Conservation (phyloP, 2,888 invertebrate genomes). For the Melanotus villosus region DNA sequence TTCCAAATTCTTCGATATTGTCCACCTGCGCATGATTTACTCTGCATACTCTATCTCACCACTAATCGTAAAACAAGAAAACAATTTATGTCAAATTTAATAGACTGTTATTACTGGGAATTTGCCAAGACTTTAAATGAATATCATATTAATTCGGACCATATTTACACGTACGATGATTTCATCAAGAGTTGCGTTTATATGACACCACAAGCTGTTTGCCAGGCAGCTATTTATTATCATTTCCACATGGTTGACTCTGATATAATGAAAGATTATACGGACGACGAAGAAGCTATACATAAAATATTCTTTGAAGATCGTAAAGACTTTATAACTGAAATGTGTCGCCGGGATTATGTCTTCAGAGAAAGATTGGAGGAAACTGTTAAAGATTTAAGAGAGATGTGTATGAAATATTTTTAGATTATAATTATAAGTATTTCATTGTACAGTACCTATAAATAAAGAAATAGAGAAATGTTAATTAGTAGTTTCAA, state of each 20-base stretch:
- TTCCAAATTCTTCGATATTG: constrained; percentile 70
- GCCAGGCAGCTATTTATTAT: constrained; percentile 23
- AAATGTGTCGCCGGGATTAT: constrained; percentile 45
- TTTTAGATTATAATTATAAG: constrained; percentile 26
- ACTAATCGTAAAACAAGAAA: constrained; percentile 59
- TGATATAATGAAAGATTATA: constrained; percentile 42
- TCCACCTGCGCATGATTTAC: constrained; percentile 78
- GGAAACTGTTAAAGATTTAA: constrained; percentile 47
- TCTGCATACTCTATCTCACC: constrained; percentile 62
- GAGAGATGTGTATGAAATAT: constrained; percentile 43
- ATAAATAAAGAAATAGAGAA: no score
- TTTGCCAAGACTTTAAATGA: constrained; percentile 57
- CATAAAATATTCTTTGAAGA: constrained; percentile 48
- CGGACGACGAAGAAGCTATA: constrained; percentile 45
- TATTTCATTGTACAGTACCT: no score
- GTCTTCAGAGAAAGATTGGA: constrained; percentile 34
- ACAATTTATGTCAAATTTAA: constrained; percentile 56
- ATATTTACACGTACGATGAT: constrained; percentile 57
- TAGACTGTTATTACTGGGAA: constrained; percentile 62
- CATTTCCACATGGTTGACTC: constrained; percentile 7
- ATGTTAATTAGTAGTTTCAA: no score
- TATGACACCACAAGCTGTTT: constrained; percentile 59
- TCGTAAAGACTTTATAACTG: constrained; percentile 44
- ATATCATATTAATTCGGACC: constrained; percentile 51
- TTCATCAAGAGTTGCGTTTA: constrained; percentile 62